Evolutionary conservation across 2,113 vertebrate species (phyloP), one percentile per base, ranked within the genome.

Genomic region (Psittacus erithacus): DNA sequence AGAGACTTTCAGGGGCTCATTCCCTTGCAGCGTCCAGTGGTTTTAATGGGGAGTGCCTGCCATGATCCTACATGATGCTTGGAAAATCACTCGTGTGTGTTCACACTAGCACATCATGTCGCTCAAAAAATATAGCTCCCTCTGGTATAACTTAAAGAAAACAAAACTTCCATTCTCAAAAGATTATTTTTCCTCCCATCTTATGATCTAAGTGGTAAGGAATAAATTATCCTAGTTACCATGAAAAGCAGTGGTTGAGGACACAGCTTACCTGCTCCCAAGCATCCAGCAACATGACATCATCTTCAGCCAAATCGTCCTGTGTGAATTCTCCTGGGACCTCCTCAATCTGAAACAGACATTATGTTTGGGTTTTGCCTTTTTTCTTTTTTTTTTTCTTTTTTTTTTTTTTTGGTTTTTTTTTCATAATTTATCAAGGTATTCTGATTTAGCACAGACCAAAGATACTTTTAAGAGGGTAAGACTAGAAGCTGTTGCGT

Each of bases 281-380:
- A n/a, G 97, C 91, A 84, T 99, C 99, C 84, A 99, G 95, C 60
- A 99, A 81, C 99, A 99, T 99, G 74, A 99, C 99, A 62, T 99
- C 99, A 84, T 99, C 99, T 96, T 99, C 99, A 57, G 99, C 99
- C 94, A 99, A 97, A 96, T 99, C 99, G 0, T 99, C 99, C 97
- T 99, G 99, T 33, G 98, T 99, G 96, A 99, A 99, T 88, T 99
- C 99, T 95, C 99, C 99, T 18, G 99, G 99, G 53, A 99, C 99
- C 75, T 99, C 99, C 86, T 99, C 99, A 96, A 99, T 98, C 99
- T 99, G 94, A 75, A 79, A 98, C 87, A 11, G 15, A 95, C 39
- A 76, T 43, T 69, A 60, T 12, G 13, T 50, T 73, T 68, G 13
- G 17, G 17, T 0, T 13, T 35, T 49, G 38, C 38, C 38, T 39